A percentile compares a stretch with the other conserved stretches of the same genome.
Evolutionary conservation across 2,797 vertebrate species (phyloP).

Genomic region (Carduelis carduelis): DNA sequence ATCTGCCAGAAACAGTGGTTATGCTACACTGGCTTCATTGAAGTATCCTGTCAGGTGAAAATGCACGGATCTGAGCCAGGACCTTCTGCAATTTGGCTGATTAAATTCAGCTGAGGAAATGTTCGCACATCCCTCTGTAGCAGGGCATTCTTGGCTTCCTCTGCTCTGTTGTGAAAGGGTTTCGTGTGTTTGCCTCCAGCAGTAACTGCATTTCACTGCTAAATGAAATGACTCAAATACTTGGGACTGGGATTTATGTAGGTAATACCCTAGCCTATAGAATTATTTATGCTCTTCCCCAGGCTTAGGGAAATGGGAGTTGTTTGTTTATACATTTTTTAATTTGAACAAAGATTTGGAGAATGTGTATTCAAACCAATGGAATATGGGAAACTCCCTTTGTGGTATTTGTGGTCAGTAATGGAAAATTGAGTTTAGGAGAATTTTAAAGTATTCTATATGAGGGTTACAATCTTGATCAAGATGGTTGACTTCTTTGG

Average conservation of each 20-base stretch:
- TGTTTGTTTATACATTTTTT: neutral
- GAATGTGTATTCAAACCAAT: neutral
- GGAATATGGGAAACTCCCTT: neutral
- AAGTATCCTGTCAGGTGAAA: neutral
- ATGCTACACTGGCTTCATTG: neutral
- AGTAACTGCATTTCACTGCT: neutral
- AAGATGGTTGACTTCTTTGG: neutral
- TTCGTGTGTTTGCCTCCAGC: constrained; percentile 33
- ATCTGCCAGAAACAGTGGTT: neutral
- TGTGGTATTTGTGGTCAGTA: neutral
- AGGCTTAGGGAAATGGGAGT: constrained; percentile 6
- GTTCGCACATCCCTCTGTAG: neutral
- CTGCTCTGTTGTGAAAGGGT: neutral
- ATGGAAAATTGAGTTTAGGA: neutral
- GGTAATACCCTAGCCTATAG: neutral
- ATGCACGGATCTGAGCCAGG: neutral
- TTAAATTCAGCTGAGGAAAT: neutral
- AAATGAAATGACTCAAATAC: neutral
- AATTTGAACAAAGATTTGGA: constrained; percentile 7
- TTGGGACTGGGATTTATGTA: neutral
- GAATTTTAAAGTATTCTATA: neutral
- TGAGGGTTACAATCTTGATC: neutral
- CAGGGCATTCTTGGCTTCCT: neutral
- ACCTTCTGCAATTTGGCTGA: neutral
- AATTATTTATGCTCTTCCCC: constrained; percentile 10